Evolutionary conservation across 2,113 vertebrate species (phyloP), one percentile per base, ranked within the genome.

Genomic region (Centropus unirufus): DNA sequence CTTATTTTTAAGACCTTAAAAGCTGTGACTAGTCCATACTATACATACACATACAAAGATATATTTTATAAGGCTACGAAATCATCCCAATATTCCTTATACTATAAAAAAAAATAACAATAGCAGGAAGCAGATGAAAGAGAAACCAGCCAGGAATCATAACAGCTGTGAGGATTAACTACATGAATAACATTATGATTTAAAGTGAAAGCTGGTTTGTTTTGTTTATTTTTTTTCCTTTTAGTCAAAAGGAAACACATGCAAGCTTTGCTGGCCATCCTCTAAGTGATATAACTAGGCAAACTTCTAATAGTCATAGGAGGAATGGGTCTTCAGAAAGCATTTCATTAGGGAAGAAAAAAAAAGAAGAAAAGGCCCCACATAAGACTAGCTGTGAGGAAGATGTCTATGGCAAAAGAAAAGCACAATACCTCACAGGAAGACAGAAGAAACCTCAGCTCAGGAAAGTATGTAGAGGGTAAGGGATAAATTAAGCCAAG

Each of bases 51-150:
- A 93, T 18, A 91, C 16, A 97, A 57, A 85, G 70, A 95, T 87
- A 90, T 77, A 95, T 94, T 95, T 95, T 93, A 94, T 88, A 94
- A 92, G 90, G 62, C 89, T 94, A 96, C 95, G 96, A 95, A 97
- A 93, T 36, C 36, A 36, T 36, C 36, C 36, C 59, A 83, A 74
- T 90, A 95, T 23, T 62, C 12, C 36, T 51, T 83, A 91, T 66
- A 88, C 40, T 62, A 57, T 36, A 36, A 36, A 22, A 77, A 87
- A 79, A 79, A 87, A 23, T 27, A 94, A 44, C 67, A 87, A 76
- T 30, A 90, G 62, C 24, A 95, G 59, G 42, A 94, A 91, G 32
- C 32, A 88, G 42, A 46, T 0, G 0, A 90, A 91, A 80, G 49
- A 84, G 15, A 78, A 82, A n/a, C 3, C 0, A 9, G 32, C 19